A percentile compares a stretch with the other conserved stretches of the same genome.
These are phyloP conservation scores for Buceros bicornis DNA, from an alignment of 2,797 vertebrate species.

Conservation along the genomic window DNA sequence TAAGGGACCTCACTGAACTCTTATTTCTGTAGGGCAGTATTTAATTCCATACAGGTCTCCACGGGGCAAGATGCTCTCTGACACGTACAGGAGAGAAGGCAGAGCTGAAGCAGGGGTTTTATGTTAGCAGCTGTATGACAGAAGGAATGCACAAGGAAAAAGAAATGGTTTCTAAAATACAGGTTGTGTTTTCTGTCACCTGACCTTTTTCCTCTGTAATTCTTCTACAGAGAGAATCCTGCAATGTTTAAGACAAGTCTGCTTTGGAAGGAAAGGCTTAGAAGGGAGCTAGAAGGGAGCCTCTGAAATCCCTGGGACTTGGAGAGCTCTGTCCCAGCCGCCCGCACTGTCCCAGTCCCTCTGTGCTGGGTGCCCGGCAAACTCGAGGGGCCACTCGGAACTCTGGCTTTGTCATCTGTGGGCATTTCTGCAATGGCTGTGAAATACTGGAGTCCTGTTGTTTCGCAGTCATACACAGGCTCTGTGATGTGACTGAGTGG, in stretches of 20 bases:
- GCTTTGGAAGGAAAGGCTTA: background rate
- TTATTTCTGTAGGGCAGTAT: background rate
- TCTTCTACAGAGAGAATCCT: background rate
- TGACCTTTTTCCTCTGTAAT: background rate
- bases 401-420: background rate
- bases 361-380: background rate
- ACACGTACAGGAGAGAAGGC: background rate
- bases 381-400: background rate
- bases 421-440: background rate
- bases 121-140: background rate
- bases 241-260: background rate
- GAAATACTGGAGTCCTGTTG: background rate
- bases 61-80: background rate
- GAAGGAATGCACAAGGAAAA: background rate
- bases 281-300: background rate
- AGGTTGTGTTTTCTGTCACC: background rate
- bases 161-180: background rate
- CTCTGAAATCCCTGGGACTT: background rate
- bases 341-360: rapidly evolving
- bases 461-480: background rate
- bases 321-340: background rate
- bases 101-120: background rate
- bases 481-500: background rate
- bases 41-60: background rate
- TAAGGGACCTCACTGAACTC: background rate